Base-by-base conservation (phyloP, 2,797 vertebrate species). In the Lerista edwardsae region DNA sequence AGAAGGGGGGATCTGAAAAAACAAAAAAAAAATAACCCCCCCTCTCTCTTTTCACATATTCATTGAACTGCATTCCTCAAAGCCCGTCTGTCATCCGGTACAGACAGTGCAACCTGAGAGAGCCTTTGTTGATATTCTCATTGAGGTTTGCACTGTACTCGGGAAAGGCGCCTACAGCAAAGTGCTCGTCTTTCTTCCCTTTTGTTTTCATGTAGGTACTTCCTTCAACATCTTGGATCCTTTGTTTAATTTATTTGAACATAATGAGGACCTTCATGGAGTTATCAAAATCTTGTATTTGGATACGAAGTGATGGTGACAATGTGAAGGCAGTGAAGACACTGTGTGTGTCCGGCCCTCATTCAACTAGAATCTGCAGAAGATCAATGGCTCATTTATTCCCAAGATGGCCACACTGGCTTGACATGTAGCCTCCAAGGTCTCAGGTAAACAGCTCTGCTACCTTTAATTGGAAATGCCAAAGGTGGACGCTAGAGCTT, bases 221-320 rank as follows among this genome's bases (percentile, higher is more conserved):
- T 80, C 91, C 57, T 84, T 23, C 41, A 80, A 81, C 47, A 79
- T 36, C 21, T 90, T 39, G 1, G 1, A 75, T 55, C 85, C 41
- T 14, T 85, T 84, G 34, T 36, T 87, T 90, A 84, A 87, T 76
- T 92, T 71, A 86, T 87, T 93, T 88, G 87, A 86, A 59, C 47
- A 68, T 71, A 86, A 75, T 75, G 86, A 79, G 61, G 31, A 61
- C 83, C 15, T 87, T 92, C 64, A 80, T 55, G 64, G 5, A 69
- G 29, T 65, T 51, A 39, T 77, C 65, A 64, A 75, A 90, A 88
- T 9, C 44, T 2, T 47, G 27, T 86, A 91, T 77, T 9, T 44
- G 4, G 67, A 57, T 73, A 75, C 74, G 11, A 71, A 83, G 61
- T n/a, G 19, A 44, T 84, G 41, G 29, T 61, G 84, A 78, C 61